Conservation (phyloP, 2,113 vertebrate species). For the Silurus meridionalis region DNA sequence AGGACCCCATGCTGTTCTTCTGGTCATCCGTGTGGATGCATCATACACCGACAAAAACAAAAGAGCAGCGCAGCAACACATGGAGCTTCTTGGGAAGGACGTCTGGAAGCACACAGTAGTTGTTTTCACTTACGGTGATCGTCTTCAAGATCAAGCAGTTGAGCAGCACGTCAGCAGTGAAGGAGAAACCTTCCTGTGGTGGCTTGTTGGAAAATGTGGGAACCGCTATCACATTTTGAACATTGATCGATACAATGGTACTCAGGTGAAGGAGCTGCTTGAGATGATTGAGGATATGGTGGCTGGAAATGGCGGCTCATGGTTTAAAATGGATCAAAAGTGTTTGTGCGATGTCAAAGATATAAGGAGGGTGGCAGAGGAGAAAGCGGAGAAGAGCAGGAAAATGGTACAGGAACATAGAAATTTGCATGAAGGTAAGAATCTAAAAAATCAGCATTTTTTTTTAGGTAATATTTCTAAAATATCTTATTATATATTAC, state of each 20-base stretch:
- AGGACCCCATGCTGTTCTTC: constrained; percentile 50
- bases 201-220: constrained; percentile 49
- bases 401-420: constrained; percentile 29
- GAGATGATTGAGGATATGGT: constrained; percentile 48
- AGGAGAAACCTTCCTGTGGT: constrained; percentile 36
- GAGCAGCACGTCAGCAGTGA: constrained; percentile 23
- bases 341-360: constrained; percentile 24
- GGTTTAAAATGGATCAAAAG: constrained; percentile 35
- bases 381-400: constrained; percentile 32
- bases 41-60: constrained; percentile 48
- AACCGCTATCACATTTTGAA: constrained; percentile 46
- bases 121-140: constrained; percentile 45
- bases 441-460: neutral
- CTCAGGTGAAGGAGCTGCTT: constrained; percentile 34
- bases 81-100: constrained; percentile 45
- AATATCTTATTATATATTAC: neutral
- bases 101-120: constrained; percentile 51
- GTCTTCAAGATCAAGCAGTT: constrained; percentile 32
- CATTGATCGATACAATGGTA: constrained; percentile 24
- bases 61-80: constrained; percentile 40
- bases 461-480: neutral
- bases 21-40: constrained; percentile 44
- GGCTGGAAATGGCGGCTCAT: constrained; percentile 22
- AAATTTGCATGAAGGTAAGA: constrained; percentile 10
- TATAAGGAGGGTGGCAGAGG: constrained; percentile 10